These are phyloP conservation scores for Gibbula magus DNA, from an alignment of 2,888 invertebrate genomes.

Conservation along the genomic window DNA sequence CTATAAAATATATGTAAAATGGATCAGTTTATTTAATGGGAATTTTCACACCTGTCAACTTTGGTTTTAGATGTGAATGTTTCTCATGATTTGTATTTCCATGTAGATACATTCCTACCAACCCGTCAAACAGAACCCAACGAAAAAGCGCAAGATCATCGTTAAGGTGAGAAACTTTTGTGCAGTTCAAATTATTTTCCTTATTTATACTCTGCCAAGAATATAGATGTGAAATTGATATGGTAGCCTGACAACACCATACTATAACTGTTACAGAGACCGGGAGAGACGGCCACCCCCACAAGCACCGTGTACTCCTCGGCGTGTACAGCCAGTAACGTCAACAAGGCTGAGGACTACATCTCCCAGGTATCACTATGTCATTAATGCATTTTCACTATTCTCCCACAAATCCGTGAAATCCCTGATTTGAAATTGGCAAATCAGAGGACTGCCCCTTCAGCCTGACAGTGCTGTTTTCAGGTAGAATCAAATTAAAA, in stretches of 20 bases:
- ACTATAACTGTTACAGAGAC: not conserved
- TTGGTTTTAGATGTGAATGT: too few species aligned
- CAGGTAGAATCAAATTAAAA: too few species aligned
- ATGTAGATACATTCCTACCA: constrained; percentile 53
- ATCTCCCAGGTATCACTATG: constrained; percentile 50
- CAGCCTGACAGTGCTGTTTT: too few species aligned
- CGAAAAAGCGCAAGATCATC: constrained; percentile 43
- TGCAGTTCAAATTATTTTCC: not conserved
- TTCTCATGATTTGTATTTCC: not conserved
- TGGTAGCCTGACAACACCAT: not conserved
- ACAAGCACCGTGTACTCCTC: constrained; percentile 34
- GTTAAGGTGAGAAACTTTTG: constrained; percentile 37
- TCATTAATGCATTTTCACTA: too few species aligned
- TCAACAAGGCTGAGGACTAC: constrained; percentile 59
- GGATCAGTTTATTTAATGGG: too few species aligned
- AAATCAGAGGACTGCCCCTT: too few species aligned
- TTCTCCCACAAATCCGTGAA: too few species aligned
- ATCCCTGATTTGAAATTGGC: too few species aligned
- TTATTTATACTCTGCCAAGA: too few species aligned
- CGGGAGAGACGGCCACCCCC: not conserved
- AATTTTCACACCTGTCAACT: too few species aligned
- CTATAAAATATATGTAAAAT: too few species aligned
- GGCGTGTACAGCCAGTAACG: constrained; percentile 38
- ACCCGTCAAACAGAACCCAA: constrained; percentile 32
- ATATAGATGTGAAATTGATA: not conserved